Evolutionary conservation across 2,888 invertebrate genomes (phyloP).

Genomic region (Peribatodes rhomboidaria): DNA sequence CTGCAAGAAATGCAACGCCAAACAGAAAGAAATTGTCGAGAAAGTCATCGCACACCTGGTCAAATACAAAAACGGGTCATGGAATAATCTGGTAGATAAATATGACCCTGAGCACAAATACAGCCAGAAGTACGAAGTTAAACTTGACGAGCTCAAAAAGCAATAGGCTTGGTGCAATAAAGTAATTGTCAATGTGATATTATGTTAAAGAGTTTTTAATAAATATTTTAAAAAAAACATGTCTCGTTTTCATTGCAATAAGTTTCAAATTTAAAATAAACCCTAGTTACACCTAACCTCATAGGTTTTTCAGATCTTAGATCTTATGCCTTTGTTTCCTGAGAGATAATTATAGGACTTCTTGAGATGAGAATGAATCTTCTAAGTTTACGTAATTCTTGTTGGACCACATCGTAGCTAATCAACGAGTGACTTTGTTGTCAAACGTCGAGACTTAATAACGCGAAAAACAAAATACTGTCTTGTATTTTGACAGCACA

Average conservation of each 20-base stretch:
- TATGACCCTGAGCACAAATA: constrained; percentile 67
- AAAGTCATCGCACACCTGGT: constrained; percentile 64
- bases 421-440: too few species aligned
- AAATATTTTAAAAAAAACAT: not conserved
- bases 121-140: constrained; percentile 65
- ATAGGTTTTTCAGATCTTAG: too few species aligned
- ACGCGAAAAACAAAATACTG: too few species aligned
- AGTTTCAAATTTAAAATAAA: not conserved
- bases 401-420: too few species aligned
- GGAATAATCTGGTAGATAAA: constrained; percentile 58
- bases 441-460: too few species aligned
- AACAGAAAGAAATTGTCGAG: constrained; percentile 59
- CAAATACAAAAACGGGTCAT: constrained; percentile 60
- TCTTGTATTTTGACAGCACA: too few species aligned
- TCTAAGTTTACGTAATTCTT: too few species aligned
- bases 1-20: constrained; percentile 52
- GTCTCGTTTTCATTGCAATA: not conserved
- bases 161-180: not conserved
- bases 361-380: too few species aligned
- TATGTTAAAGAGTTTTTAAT: constrained; percentile 15
- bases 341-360: too few species aligned
- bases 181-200: constrained; percentile 18
- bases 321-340: too few species aligned
- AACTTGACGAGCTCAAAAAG: constrained; percentile 54
- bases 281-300: too few species aligned